These are phyloP conservation scores for Papilio helenus DNA, from an alignment of 1,140 invertebrate species.

Conservation along the genomic window DNA sequence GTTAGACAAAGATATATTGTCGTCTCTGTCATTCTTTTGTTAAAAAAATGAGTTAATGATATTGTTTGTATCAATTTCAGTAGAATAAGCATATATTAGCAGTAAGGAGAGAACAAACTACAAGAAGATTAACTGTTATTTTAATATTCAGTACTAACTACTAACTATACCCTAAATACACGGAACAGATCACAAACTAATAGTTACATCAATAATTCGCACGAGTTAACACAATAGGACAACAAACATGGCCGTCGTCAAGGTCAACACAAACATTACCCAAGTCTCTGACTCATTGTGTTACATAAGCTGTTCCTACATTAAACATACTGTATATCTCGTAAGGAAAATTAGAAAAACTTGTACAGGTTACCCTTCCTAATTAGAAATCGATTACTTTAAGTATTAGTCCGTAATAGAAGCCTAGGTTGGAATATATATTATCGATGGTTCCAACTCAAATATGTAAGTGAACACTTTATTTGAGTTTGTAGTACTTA, in stretches of 20 bases:
- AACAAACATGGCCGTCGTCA: conserved; percentile 25
- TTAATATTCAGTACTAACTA: not conserved
- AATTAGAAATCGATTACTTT: not conserved
- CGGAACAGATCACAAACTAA: conserved; percentile 2
- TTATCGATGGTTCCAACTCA: too few species aligned
- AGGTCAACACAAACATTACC: conserved; percentile 4
- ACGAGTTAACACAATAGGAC: not conserved
- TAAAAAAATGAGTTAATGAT: not conserved
- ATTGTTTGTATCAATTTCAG: not conserved
- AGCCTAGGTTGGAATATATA: too few species aligned
- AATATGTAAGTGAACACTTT: too few species aligned
- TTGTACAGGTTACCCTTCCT: not conserved
- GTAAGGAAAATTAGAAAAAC: not conserved
- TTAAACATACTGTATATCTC: not conserved
- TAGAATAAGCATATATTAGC: not conserved
- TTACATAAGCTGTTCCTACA: not conserved
- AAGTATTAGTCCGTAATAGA: not conserved
- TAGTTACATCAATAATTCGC: conserved; percentile 27
- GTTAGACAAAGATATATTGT: not conserved
- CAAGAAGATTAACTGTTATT: not conserved
- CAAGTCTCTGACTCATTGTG: not conserved
- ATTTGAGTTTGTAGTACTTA: too few species aligned
- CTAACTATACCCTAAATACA: not conserved
- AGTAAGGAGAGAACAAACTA: not conserved
- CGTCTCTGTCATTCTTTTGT: not conserved